Evolutionary conservation across 2,797 vertebrate species (phyloP), one percentile per base, ranked within the genome.

Genomic region (Ceryle rudis): DNA sequence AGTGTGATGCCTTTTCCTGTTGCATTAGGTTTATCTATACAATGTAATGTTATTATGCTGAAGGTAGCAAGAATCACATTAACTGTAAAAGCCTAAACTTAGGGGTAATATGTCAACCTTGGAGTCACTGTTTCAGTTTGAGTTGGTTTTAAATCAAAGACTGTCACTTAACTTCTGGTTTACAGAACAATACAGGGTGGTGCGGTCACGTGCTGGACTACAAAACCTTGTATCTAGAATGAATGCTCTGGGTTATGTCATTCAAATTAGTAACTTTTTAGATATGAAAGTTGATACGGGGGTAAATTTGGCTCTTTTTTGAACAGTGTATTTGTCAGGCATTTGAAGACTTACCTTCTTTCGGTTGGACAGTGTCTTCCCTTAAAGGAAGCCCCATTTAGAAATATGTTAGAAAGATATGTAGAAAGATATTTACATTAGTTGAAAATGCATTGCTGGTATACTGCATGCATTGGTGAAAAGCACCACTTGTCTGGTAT

Each of bases 71-170:
- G 41, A 35, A 39, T 86, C 75, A 33, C 18, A 11, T 19, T 90
- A 74, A 78, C 82, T 69, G 46, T 75, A 66, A 25, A 93, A 94
- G 52, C 51, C 78, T 65, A 49, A 67, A 72, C 35, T 81, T 64
- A 8, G 57, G 47, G 64, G 58, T 64, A 0, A 57, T 42, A 17
- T 92, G 49, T 94, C 60, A 79, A 81, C 11, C 9, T 73, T 29
- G 8, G 61, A 75, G 66, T 55, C 71, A 28, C 44, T 78, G 21
- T 49, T 85, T 66, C 37, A 21, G n/a, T 84, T 67, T 58, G 78
- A 91, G 44, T 87, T 84, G 49, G 26, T 78, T 85, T 79, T 78
- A 71, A 64, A 52, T 87, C 7, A 79, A 65, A 65, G 55, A 21
- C 60, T 86, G 20, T 81, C 4, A 6, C 71, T 74, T 86, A 80